Conservation (phyloP, 2,113 vertebrate species). For the Mohoua ochrocephala region DNA sequence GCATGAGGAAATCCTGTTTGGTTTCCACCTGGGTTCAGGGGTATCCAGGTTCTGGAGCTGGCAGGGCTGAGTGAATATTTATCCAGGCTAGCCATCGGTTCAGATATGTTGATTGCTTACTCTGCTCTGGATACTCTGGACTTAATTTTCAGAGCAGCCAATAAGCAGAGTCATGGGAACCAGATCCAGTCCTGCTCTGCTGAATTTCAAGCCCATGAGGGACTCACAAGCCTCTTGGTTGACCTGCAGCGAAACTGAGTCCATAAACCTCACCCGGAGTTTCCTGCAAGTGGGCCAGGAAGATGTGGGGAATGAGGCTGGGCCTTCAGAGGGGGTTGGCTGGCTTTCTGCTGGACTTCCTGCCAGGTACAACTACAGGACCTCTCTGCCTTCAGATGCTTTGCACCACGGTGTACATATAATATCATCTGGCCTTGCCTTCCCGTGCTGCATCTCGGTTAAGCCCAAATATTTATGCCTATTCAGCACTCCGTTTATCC, state of each 20-base stretch:
- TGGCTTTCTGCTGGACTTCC: background rate
- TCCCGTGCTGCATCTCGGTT: background rate
- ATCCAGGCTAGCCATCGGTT: background rate
- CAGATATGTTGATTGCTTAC: background rate
- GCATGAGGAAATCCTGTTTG: background rate
- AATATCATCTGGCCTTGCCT: background rate
- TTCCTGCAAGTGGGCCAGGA: conserved; percentile 4
- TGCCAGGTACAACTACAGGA: background rate
- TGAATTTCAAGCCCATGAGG: background rate
- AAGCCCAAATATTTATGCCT: background rate
- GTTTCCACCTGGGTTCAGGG: background rate
- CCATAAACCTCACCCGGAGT: background rate
- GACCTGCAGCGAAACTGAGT: background rate
- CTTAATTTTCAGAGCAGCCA: background rate
- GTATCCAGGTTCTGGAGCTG: background rate
- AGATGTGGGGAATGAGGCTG: background rate
- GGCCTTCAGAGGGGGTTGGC: background rate
- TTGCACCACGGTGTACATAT: background rate
- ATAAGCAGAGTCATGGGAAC: background rate
- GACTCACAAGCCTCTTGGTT: background rate
- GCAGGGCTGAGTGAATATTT: background rate
- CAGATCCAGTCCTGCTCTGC: background rate
- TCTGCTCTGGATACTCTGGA: background rate
- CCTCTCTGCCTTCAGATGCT: background rate
- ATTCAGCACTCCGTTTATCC: background rate